Base-by-base conservation (phyloP, 2,888 invertebrate genomes). In the Pocota personata region DNA sequence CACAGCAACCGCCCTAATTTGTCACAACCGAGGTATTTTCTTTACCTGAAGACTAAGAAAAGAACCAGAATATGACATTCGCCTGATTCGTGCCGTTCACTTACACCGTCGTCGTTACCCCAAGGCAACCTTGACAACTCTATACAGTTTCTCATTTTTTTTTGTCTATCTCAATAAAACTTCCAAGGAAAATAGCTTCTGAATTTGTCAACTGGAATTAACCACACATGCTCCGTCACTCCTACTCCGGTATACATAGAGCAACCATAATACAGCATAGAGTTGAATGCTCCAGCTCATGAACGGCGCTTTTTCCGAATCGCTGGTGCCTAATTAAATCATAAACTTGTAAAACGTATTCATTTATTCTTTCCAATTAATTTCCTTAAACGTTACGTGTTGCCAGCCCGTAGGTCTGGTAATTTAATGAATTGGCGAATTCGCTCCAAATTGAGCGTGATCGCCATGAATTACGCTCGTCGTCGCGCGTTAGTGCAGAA, bases 61-160 rank as follows among this genome's bases (percentile, higher is more conserved):
- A 82, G 66, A 82, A 83, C 67, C 21, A 83, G 78, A 78, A 73
- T 58, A 50, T 69, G 83, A 62, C 78, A 72, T 67, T 82, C 72
- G 71, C 37, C 52, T 21, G 43, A 71, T 66, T 77, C 48, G 67
- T 27, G 67, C 52, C 72, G 60, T 64, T 78, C 78, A 73, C 78
- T 72, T 83, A 48, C 21, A 40, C 32, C 35, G 32, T 58, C 30
- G 40, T 66, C 60, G n/a, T n/a, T n/a, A 72, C 66, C 66, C 24
- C 67, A 57, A 8, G 37, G 12, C 67, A 60, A 73, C 83, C 83
- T 78, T 83, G 83, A 83, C 83, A 78, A 83, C 78, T 83, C 52
- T 72, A 78, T 73, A 78, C 46, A 48, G 55, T 83, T 83, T 83
- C 83, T 67, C 43, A 27, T 32, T 55, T 43, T 64, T 64, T 12